These are phyloP conservation scores for Congeria kusceri DNA, from an alignment of 2,888 invertebrate genomes.

Conservation along the genomic window DNA sequence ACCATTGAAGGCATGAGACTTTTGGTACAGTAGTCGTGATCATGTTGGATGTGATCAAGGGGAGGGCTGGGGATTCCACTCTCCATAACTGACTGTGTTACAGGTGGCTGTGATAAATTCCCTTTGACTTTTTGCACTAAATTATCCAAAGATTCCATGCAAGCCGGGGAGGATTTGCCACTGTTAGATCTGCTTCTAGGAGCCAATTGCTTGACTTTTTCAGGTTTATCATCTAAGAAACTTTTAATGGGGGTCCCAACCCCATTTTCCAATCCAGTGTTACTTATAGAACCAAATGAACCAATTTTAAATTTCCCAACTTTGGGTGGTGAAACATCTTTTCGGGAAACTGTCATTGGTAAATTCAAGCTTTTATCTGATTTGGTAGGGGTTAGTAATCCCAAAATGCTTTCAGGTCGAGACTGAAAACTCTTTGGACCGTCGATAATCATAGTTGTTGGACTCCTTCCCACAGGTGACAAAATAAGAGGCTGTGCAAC, in stretches of 20 bases:
- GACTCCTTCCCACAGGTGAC: constrained; percentile 49
- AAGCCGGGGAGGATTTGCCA: constrained; percentile 40
- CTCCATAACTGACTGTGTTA: constrained; percentile 22
- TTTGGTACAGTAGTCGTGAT: constrained; percentile 79
- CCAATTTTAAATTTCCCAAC: constrained; percentile 79
- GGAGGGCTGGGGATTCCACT: constrained; percentile 3
- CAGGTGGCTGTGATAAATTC: constrained; percentile 36
- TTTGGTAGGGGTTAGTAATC: constrained; percentile 39
- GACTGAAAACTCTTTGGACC: constrained; percentile 20
- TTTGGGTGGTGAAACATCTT: constrained; percentile 61
- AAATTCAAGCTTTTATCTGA: constrained; percentile 19
- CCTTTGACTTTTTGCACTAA: constrained; percentile 60
- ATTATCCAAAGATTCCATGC: constrained; percentile 39
- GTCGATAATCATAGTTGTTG: constrained; percentile 23
- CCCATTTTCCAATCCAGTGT: constrained; percentile 73
- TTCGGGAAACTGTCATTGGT: constrained; percentile 1
- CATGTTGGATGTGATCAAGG: constrained; percentile 71
- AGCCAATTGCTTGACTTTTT: constrained; percentile 5
- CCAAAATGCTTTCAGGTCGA: constrained; percentile 43
- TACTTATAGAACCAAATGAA: constrained; percentile 79
- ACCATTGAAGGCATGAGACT: constrained; percentile 61
- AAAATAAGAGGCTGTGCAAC: constrained; percentile 42
- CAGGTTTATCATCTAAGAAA: constrained; percentile 17
- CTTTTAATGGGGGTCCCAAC: neutral
- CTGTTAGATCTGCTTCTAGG: constrained; percentile 25